Percentiles rank a stretch among this genome's conserved stretches.
Conservation (phyloP, 2,113 vertebrate genomes). For the Brachypteracias leptosomus region DNA sequence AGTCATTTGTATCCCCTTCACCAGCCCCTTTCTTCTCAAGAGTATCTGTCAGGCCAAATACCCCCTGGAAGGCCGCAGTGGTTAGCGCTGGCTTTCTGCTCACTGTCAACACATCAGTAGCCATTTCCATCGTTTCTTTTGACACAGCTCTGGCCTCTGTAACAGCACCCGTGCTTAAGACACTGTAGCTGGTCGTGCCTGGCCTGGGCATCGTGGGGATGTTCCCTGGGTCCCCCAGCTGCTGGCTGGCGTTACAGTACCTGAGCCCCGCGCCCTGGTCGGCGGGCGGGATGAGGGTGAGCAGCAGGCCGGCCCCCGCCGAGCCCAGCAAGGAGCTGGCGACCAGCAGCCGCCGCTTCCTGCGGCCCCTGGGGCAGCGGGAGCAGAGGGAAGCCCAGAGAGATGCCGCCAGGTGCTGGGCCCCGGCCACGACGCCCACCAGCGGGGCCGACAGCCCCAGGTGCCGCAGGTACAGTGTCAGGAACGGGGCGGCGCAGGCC, state of each 20-base stretch:
- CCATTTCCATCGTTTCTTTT: rapidly evolving
- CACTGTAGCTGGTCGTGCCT: not conserved
- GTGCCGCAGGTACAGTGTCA: slow-evolving; percentile 85
- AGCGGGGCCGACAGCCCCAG: slow-evolving; percentile 81
- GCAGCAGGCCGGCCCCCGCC: slow-evolving; percentile 62
- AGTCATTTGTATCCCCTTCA: not conserved
- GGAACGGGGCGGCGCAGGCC: slow-evolving; percentile 83
- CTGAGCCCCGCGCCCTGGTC: not conserved
- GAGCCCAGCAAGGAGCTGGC: slow-evolving; percentile 74
- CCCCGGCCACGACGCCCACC: slow-evolving; percentile 81
- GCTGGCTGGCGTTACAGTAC: slow-evolving; percentile 66
- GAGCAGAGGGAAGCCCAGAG: slow-evolving; percentile 77
- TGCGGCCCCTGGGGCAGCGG: slow-evolving; percentile 72
- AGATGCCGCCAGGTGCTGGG: slow-evolving; percentile 73
- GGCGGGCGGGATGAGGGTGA: slow-evolving; percentile 75
- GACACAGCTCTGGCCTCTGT: no score
- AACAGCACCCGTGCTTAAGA: rapidly evolving
- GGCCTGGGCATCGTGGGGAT: not conserved
- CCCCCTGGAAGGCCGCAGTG: not conserved
- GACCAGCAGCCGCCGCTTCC: slow-evolving; percentile 77
- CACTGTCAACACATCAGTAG: not conserved
- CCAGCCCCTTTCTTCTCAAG: not conserved
- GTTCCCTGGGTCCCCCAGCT: not conserved
- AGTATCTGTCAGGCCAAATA: rapidly evolving
- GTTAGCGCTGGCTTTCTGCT: not conserved